These are phyloP conservation scores for Rhabdophis nuchalis DNA, from an alignment of 2,797 vertebrate genomes.

Conservation along the genomic window DNA sequence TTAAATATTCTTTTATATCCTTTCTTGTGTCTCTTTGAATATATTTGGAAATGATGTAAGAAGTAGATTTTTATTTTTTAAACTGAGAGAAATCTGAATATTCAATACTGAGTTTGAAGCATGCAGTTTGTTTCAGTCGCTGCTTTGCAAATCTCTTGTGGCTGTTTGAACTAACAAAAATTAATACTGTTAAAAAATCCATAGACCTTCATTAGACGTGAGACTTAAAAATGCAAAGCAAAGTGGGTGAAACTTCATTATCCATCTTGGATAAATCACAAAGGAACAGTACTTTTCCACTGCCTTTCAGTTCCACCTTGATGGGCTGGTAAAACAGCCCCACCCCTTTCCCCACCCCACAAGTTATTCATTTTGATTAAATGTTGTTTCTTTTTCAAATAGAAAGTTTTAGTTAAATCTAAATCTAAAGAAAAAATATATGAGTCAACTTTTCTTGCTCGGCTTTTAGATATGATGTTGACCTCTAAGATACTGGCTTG, in stretches of 20 bases:
- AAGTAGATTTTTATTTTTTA: background rate
- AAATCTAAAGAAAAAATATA: background rate
- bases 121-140: background rate
- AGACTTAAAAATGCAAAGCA: background rate
- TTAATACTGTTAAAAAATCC: background rate
- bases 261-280: background rate
- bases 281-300: background rate
- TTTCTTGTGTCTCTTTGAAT: background rate
- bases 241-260: background rate
- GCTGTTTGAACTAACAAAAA: background rate
- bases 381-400: background rate
- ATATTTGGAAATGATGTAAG: background rate
- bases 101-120: background rate
- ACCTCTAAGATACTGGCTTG: background rate
- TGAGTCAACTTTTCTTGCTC: background rate
- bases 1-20: background rate
- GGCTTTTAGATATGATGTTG: background rate
- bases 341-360: background rate
- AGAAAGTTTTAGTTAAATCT: background rate
- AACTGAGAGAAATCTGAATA: background rate
- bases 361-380: background rate
- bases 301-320: background rate
- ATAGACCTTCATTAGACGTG: background rate
- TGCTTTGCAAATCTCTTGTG: background rate
- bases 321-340: background rate